These are phyloP conservation scores for Nomada lathburiana DNA, from an alignment of 2,888 invertebrate genomes.

Conservation along the genomic window DNA sequence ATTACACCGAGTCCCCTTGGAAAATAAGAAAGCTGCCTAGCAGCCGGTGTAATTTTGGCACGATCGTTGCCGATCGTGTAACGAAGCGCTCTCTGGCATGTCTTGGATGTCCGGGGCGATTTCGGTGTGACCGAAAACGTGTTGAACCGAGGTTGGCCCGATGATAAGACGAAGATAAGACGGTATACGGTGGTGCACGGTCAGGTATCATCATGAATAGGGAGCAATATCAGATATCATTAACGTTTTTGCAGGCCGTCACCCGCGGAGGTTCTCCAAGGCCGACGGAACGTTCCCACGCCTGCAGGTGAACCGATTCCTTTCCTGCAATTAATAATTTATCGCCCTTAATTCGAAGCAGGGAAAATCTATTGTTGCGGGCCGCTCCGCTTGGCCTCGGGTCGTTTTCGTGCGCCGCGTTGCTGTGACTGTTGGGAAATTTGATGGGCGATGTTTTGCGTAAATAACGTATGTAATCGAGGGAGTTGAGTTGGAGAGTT, in stretches of 20 bases:
- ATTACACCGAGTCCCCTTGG: slow-evolving; percentile 18
- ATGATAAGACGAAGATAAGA: slow-evolving; percentile 69
- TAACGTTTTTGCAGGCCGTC: slow-evolving; percentile 78
- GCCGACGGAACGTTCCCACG: slow-evolving; percentile 68
- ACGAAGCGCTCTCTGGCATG: slow-evolving; percentile 52
- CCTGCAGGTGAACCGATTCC: slow-evolving; percentile 72
- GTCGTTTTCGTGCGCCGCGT: background rate
- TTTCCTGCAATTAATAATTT: slow-evolving; percentile 66
- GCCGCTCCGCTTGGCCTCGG: background rate
- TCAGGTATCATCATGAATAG: slow-evolving; percentile 81
- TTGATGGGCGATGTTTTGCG: slow-evolving; percentile 2
- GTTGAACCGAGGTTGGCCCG: slow-evolving; percentile 57
- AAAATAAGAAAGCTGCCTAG: slow-evolving; percentile 34
- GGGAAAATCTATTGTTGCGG: slow-evolving; percentile 44
- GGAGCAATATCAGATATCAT: slow-evolving; percentile 84
- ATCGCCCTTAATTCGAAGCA: slow-evolving; percentile 56
- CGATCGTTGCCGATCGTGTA: slow-evolving; percentile 30
- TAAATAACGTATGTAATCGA: background rate
- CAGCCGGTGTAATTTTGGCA: slow-evolving; percentile 24
- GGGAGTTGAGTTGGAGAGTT: no score
- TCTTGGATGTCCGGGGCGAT: slow-evolving; percentile 37
- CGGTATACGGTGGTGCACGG: slow-evolving; percentile 53
- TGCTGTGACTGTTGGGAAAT: slow-evolving; percentile 26
- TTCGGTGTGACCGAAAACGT: slow-evolving; percentile 50
- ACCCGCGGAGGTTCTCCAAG: slow-evolving; percentile 56